Base-by-base conservation (phyloP, 2,113 vertebrate genomes). In the Tychaedon coryphoeus region DNA sequence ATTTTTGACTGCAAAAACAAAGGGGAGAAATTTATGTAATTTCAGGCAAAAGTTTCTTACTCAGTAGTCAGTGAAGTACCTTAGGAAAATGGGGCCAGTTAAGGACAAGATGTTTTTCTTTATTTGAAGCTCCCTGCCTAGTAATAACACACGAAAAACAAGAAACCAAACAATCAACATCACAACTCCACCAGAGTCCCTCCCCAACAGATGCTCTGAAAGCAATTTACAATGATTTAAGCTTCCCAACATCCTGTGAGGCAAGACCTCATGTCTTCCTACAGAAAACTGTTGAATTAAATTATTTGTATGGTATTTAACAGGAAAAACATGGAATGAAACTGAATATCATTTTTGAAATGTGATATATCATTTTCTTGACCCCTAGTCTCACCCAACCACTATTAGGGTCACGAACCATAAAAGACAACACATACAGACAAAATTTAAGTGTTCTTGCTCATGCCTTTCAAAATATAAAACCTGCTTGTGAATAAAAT, bases 51-150 rank as follows among this genome's bases (percentile, higher is more conserved):
- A 50, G n/a, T 42, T 67, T 82, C 71, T 45, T 25, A 45, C 18
- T 65, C 25, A 8, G 28, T 20, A 84, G 31, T 33, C 77, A 40
- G 53, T 38, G 45, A 87, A 60, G 29, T 7, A 87, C 24, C 19
- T 72, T 24, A 64, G 33, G 57, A 76, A 92, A 95, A 71, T 0
- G 2, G 6, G 28, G 47, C 5, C 51, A 62, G 25, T 53, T 77
- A 88, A 93, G 81, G 66, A 58, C 36, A 91, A 81, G 53, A 73
- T 4, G 10, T 90, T 90, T 73, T 16, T 51, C 48, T 34, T 82
- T 64, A 70, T 28, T 54, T 73, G 71, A 88, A 56, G 40, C 10
- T 76, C 85, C 62, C 90, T 88, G 47, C 13, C 33, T 24, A 66
- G 7, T n/a, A 90, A 73, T 5, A 72, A 28, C 40, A 64, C 14